Percentiles rank a stretch among this genome's conserved stretches.
Evolutionary conservation across 1,140 invertebrate species (phyloP).

Genomic region (Kradibia gibbosae): DNA sequence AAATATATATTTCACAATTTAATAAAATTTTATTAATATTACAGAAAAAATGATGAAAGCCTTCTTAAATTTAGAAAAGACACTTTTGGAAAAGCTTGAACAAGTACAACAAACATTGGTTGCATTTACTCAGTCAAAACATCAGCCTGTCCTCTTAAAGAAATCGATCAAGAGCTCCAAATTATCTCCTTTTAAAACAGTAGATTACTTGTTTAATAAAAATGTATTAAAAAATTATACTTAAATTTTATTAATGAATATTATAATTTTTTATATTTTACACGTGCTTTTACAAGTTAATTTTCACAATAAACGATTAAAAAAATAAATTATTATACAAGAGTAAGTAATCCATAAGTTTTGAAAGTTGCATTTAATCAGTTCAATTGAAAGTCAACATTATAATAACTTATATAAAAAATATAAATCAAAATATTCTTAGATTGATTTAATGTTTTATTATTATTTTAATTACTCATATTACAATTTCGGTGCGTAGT

Average conservation of each 20-base stretch:
- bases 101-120: slow-evolving; percentile 44
- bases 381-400: too few relatives aligned
- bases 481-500: too few relatives aligned
- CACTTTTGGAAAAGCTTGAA: slow-evolving; percentile 50
- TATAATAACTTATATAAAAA: too few relatives aligned
- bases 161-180: neutral
- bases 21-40: slow-evolving; percentile 37
- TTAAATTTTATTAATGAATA: neutral
- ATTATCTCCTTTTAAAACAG: slow-evolving; percentile 19
- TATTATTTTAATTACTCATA: too few relatives aligned
- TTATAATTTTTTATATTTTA: too few relatives aligned
- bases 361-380: too few relatives aligned
- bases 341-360: too few relatives aligned
- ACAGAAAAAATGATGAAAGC: slow-evolving; percentile 57
- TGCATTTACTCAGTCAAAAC: slow-evolving; percentile 20
- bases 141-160: neutral
- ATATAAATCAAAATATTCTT: too few relatives aligned
- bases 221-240: slow-evolving; percentile 26
- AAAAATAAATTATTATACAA: too few relatives aligned
- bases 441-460: too few relatives aligned
- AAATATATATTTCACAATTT: slow-evolving; percentile 22
- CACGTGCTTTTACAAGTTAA: too few relatives aligned
- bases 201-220: slow-evolving; percentile 25
- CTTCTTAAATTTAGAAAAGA: slow-evolving; percentile 53
- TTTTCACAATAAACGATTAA: too few relatives aligned